A percentile compares a stretch with the other conserved stretches of the same genome.
These are phyloP conservation scores for Ylistrum balloti DNA, from an alignment of 1,140 invertebrate genomes.

Conservation along the genomic window DNA sequence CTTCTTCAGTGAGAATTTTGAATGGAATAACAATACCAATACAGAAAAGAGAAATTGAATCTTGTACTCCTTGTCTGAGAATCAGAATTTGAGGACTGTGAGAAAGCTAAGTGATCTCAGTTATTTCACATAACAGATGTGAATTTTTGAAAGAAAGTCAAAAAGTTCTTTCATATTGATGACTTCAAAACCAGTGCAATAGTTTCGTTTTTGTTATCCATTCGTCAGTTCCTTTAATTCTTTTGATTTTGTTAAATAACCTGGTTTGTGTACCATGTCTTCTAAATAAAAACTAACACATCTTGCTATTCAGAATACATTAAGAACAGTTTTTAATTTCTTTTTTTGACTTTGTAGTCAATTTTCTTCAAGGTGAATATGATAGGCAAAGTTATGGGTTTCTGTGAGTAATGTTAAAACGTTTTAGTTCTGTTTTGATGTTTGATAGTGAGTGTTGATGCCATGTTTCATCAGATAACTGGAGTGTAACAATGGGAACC, in stretches of 20 bases:
- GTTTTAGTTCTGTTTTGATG: constrained; percentile 17
- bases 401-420: not conserved
- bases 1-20: too few relatives aligned
- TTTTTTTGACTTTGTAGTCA: not conserved
- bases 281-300: not conserved
- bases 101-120: too few relatives aligned
- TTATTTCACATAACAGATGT: too few relatives aligned
- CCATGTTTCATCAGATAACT: constrained; percentile 8
- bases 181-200: too few relatives aligned
- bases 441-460: not conserved
- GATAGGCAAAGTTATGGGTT: not conserved
- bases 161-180: too few relatives aligned
- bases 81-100: too few relatives aligned
- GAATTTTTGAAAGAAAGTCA: too few relatives aligned
- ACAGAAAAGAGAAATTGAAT: too few relatives aligned
- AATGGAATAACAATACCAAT: too few relatives aligned
- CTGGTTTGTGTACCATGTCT: not conserved
- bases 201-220: too few relatives aligned
- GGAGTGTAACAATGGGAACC: not conserved
- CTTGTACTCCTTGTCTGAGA: too few relatives aligned
- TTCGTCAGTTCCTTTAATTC: not conserved
- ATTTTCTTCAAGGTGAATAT: not conserved
- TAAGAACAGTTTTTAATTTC: not conserved
- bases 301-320: not conserved
- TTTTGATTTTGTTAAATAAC: not conserved